Base-by-base conservation (phyloP, 2,113 vertebrate genomes). In the Gadus chalcogrammus region DNA sequence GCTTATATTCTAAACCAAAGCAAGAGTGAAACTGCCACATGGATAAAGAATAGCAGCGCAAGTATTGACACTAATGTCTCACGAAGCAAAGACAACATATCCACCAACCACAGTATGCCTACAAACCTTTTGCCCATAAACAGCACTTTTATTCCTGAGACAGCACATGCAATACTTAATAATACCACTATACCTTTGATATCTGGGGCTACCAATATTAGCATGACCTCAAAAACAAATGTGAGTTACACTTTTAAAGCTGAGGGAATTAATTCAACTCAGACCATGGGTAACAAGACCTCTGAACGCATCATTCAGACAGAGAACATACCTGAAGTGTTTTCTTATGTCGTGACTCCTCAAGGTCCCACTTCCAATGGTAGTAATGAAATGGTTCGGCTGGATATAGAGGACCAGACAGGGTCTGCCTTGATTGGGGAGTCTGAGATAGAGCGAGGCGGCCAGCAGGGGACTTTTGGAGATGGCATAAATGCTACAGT, bases 291-390 rank as follows among this genome's bases (percentile, higher is more conserved):
- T 8, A 71, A 59, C 13, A 35, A 68, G 48, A 59, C 69, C 0
- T 65, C 65, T 58, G 3, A 61, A 31, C 22, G 58, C 3, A 38
- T 22, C 2, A 8, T 16, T 8, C 17, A 6, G 4, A 5, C 9
- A 0, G 42, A 76, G 15, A 65, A 67, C 6, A 12, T 13, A 2
- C 65, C 68, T 0, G 65, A 74, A n/a, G 70, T 74, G 13, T 90
- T 90, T 61, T 64, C 55, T 31, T 82, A 89, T 24, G 69, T 56
- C 28, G 77, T 59, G 13, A 20, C 60, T 42, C 28, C 70, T 63
- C 11, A 16, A 24, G 48, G 55, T 7, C 52, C 71, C 18, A 70
- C 56, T 18, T 15, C 9, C 3, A 68, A 60, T 24, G 65, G 15
- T 16, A 59, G 28, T 53, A 67, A 53, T 1, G 62, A 53, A 15